Conservation (phyloP, 2,113 vertebrate species). For the Menura novaehollandiae region DNA sequence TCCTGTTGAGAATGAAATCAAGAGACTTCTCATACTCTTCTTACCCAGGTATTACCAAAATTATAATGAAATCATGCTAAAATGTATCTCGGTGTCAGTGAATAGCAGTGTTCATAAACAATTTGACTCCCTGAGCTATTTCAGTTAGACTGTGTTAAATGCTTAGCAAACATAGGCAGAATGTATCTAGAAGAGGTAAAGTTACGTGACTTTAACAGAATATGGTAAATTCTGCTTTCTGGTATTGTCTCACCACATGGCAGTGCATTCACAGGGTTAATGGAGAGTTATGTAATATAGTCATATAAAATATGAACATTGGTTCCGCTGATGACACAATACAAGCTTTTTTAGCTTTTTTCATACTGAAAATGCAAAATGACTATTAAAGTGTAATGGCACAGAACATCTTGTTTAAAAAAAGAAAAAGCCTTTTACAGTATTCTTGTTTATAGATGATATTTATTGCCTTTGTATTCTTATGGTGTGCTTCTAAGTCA, state of each 20-base stretch:
- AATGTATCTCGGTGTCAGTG: neutral
- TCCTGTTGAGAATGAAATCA: neutral
- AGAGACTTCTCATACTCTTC: neutral
- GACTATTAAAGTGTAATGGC: conserved; percentile 69
- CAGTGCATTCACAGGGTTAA: conserved; percentile 20
- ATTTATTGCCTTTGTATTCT: conserved; percentile 74
- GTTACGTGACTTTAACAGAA: neutral
- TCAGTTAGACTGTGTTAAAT: neutral
- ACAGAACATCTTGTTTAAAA: conserved; percentile 68
- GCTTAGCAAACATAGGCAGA: neutral
- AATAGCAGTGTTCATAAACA: neutral
- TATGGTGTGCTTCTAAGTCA: conserved; percentile 67
- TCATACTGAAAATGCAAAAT: conserved; percentile 39
- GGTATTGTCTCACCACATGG: neutral
- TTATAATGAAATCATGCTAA: neutral
- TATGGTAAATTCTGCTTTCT: neutral
- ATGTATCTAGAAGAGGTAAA: neutral
- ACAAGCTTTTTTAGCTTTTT: conserved; percentile 41
- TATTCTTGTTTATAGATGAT: conserved; percentile 74
- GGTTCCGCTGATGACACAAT: neutral
- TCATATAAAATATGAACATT: conserved; percentile 14
- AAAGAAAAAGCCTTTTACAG: conserved; percentile 19
- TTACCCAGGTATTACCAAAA: neutral
- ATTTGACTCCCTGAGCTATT: neutral
- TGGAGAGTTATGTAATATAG: conserved; percentile 34